These are phyloP conservation scores for Psilopsiagon aymara DNA, from an alignment of 2,113 vertebrate species.

Conservation along the genomic window DNA sequence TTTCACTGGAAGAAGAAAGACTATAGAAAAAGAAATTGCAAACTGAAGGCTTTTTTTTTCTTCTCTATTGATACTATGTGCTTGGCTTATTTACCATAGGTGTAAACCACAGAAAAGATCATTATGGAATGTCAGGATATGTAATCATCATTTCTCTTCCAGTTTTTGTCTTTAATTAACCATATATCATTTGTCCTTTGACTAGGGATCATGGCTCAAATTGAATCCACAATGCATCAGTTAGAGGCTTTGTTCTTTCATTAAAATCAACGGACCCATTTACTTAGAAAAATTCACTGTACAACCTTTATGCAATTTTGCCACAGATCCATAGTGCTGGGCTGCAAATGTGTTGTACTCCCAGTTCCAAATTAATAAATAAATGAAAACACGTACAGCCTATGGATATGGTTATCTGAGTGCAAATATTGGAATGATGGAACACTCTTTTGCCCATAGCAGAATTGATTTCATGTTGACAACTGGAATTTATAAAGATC, in stretches of 20 bases:
- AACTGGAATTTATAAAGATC: conserved; percentile 54
- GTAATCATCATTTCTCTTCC: conserved; percentile 59
- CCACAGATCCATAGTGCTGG: background rate
- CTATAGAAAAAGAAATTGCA: conserved; percentile 84
- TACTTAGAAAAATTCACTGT: conserved; percentile 41
- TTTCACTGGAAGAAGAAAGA: conserved; percentile 94
- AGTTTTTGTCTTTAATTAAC: conserved; percentile 68
- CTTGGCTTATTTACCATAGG: conserved; percentile 74
- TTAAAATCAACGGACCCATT: background rate
- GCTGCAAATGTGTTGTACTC: conserved; percentile 41
- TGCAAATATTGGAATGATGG: conserved; percentile 65
- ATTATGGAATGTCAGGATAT: conserved; percentile 54
- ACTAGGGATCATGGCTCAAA: conserved; percentile 27
- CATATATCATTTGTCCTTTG: conserved; percentile 62
- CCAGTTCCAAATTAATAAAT: conserved; percentile 62
- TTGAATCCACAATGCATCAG: background rate
- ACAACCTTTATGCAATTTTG: conserved; percentile 58
- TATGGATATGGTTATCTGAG: conserved; percentile 64
- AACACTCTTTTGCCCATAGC: conserved; percentile 46
- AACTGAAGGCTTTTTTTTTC: conserved; percentile 24
- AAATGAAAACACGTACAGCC: conserved; percentile 35
- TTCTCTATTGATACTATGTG: conserved; percentile 15
- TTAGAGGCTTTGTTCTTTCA: conserved; percentile 54
- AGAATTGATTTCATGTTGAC: conserved; percentile 68
- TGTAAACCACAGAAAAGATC: conserved; percentile 70